Conservation (phyloP, 92 coral and sea anemone genomes). For the Epizoanthus illoricatus region DNA sequence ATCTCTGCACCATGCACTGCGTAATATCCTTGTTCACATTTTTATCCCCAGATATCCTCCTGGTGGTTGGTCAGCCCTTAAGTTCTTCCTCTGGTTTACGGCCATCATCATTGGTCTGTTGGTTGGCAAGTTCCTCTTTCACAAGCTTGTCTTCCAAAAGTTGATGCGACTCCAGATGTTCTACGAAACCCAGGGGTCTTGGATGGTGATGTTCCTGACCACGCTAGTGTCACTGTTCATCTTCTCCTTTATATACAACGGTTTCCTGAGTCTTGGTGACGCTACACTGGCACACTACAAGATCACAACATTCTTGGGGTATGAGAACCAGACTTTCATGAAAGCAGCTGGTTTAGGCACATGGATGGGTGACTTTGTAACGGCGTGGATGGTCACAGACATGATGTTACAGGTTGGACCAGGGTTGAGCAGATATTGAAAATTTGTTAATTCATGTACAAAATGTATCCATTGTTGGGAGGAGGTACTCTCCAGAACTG, state of each 20-base stretch:
- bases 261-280: conserved; percentile 74
- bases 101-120: conserved; percentile 76
- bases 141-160: conserved; percentile 65
- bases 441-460: too few relatives aligned
- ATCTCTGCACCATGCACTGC: too few relatives aligned
- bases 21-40: neutral
- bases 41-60: conserved; percentile 66
- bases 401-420: conserved; percentile 89
- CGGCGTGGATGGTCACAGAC: conserved; percentile 99
- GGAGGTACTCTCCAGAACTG: too few relatives aligned
- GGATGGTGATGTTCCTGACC: conserved; percentile 98
- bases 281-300: conserved; percentile 59
- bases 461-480: too few relatives aligned
- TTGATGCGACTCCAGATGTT: conserved; percentile 79
- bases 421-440: neutral
- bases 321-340: conserved; percentile 90
- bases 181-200: conserved; percentile 81
- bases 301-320: conserved; percentile 71
- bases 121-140: conserved; percentile 84
- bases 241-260: conserved; percentile 89
- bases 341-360: conserved; percentile 97
- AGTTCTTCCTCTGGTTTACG: conserved; percentile 72
- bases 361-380: conserved; percentile 99
- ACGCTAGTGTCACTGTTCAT: conserved; percentile 76
- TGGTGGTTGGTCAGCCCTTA: conserved; percentile 89